These are phyloP conservation scores for Podiceps cristatus DNA, from an alignment of 2,113 vertebrate genomes.

Conservation along the genomic window DNA sequence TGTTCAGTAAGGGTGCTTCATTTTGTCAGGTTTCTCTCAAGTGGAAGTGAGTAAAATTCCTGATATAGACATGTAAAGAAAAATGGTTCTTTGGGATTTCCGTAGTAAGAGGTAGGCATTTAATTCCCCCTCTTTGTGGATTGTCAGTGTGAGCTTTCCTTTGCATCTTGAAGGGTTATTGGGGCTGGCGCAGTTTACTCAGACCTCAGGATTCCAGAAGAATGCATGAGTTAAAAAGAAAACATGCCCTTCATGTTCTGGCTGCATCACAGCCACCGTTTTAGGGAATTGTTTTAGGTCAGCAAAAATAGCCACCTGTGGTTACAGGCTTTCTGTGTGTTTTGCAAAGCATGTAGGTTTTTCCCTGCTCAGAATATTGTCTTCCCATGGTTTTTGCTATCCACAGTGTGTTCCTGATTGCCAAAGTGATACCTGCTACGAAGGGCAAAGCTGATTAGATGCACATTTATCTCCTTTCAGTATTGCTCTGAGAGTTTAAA, in stretches of 20 bases:
- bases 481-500: conserved; percentile 17
- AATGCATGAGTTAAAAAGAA: conserved; percentile 55
- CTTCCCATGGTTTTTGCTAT: conserved; percentile 43
- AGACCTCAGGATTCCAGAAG: conserved; percentile 57
- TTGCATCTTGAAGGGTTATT: conserved; percentile 41
- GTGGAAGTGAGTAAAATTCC: conserved; percentile 64
- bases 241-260: conserved; percentile 24
- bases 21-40: conserved; percentile 67
- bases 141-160: conserved; percentile 2
- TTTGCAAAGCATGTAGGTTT: background rate
- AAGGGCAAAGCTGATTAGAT: conserved; percentile 39
- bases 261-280: conserved; percentile 7
- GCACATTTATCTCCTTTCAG: conserved; percentile 30
- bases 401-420: conserved; percentile 41
- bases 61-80: conserved; percentile 24
- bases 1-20: conserved; percentile 36
- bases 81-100: conserved; percentile 48
- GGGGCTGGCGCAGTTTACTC: conserved; percentile 19
- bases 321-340: conserved; percentile 15
- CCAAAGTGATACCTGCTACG: conserved; percentile 58
- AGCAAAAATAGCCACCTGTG: conserved; percentile 65
- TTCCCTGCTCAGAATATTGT: background rate
- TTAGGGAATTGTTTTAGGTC: conserved; percentile 63
- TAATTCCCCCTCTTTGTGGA: background rate
- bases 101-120: conserved; percentile 31